Percentiles rank a stretch among this genome's conserved stretches.
Conservation (phyloP, 2,888 invertebrate genomes). For the Trachelus stipa region DNA sequence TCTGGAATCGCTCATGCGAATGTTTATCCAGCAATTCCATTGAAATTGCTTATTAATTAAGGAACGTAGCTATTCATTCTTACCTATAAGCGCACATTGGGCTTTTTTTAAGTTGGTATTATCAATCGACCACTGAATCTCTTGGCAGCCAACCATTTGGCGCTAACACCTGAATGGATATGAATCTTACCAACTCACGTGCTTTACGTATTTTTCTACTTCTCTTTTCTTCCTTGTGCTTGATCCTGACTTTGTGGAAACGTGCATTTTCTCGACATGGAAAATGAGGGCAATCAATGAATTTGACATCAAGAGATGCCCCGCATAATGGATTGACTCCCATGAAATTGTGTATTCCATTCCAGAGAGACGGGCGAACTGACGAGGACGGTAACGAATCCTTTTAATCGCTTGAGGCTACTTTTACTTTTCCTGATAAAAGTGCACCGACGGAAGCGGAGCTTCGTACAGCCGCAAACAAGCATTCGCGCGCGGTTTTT, state of each 20-base stretch:
- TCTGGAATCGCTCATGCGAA: too few relatives aligned
- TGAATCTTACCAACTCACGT: neutral
- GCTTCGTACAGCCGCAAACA: constrained; percentile 23
- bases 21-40: too few relatives aligned
- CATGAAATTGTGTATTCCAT: constrained; percentile 42
- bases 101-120: neutral
- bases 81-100: neutral
- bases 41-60: neutral
- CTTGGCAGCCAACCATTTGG: neutral
- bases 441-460: constrained; percentile 6
- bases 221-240: constrained; percentile 23
- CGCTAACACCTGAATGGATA: neutral
- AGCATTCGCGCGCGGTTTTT: constrained; percentile 29
- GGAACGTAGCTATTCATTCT: neutral
- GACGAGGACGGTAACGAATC: constrained; percentile 50
- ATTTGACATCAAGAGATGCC: constrained; percentile 30
- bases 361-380: constrained; percentile 34
- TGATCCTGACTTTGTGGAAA: neutral
- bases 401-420: constrained; percentile 50
- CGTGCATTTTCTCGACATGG: constrained; percentile 25
- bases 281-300: constrained; percentile 23
- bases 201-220: neutral
- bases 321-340: constrained; percentile 38
- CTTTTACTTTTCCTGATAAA: constrained; percentile 38
- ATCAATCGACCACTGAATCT: neutral